Conservation (phyloP, 2,888 invertebrate genomes). For the Cerastoderma edule region DNA sequence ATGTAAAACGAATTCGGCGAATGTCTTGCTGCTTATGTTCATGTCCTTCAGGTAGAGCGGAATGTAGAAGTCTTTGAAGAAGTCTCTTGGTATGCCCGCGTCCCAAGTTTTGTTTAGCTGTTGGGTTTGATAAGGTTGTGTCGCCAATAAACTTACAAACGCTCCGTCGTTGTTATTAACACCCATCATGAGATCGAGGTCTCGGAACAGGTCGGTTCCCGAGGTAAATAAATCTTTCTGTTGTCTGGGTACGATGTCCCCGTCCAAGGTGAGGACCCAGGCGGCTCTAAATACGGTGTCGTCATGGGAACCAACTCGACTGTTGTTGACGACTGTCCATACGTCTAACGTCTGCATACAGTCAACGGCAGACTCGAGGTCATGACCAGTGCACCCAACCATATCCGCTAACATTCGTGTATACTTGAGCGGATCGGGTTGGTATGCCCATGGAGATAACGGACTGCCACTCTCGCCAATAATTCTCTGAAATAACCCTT, state of each 20-base stretch:
- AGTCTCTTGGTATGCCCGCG: conserved; percentile 31
- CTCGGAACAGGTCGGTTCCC: conserved; percentile 34
- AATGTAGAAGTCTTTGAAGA: conserved; percentile 45
- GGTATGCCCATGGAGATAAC: conserved; percentile 96
- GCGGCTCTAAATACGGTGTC: conserved; percentile 70
- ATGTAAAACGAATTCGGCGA: conserved; percentile 38
- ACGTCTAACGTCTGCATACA: conserved; percentile 87
- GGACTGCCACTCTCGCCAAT: conserved; percentile 97
- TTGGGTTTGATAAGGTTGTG: conserved; percentile 44
- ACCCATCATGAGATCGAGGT: conserved; percentile 60
- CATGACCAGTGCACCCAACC: conserved; percentile 89
- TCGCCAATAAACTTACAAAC: conserved; percentile 41
- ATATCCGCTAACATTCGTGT: conserved; percentile 93
- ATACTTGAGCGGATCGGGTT: conserved; percentile 90
- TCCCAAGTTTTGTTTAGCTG: conserved; percentile 29
- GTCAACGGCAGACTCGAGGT: conserved; percentile 87
- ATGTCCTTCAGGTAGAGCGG: conserved; percentile 47
- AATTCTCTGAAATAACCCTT: conserved; percentile 90
- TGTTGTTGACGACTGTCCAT: conserved; percentile 48
- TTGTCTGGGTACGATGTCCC: conserved; percentile 92
- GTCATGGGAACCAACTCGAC: conserved; percentile 64
- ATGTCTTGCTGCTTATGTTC: conserved; percentile 19
- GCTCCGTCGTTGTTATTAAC: conserved; percentile 64
- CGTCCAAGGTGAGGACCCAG: conserved; percentile 93
- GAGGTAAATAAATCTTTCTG: conserved; percentile 67